These are phyloP conservation scores for Acanthurus leucopareius DNA, from an alignment of 2,797 vertebrate genomes.

Conservation along the genomic window DNA sequence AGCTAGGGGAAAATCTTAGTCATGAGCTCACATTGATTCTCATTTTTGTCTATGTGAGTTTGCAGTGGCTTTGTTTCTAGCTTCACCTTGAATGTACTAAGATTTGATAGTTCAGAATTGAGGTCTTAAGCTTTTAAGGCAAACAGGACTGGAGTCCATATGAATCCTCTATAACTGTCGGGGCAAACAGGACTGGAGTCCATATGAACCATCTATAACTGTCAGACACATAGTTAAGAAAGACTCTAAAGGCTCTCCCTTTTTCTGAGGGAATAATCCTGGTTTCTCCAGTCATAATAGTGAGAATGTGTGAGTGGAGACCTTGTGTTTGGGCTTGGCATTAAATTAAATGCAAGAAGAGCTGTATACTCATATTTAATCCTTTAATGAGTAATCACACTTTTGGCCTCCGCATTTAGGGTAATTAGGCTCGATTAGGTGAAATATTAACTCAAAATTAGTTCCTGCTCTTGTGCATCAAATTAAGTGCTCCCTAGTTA, in stretches of 20 bases:
- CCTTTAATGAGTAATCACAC: neutral
- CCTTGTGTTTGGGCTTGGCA: conserved; percentile 10
- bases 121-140: conserved; percentile 36
- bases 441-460: conserved; percentile 12
- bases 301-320: conserved; percentile 13
- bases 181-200: neutral
- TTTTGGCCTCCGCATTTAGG: neutral
- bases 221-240: conserved; percentile 27
- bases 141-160: neutral
- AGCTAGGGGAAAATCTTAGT: conserved; percentile 19
- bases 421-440: conserved; percentile 20
- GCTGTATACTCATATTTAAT: neutral
- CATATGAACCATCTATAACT: conserved; percentile 30
- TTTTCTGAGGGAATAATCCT: conserved; percentile 45
- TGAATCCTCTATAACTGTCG: conserved; percentile 38
- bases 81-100: conserved; percentile 28
- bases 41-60: conserved; percentile 21
- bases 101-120: conserved; percentile 31
- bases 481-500: conserved; percentile 19
- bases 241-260: conserved; percentile 47
- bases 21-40: conserved; percentile 11
- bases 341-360: conserved; percentile 14
- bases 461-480: conserved; percentile 11
- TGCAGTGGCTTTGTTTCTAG: conserved; percentile 14
- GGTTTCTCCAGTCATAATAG: conserved; percentile 24